Conservation (phyloP, 2,113 vertebrate species). For the Taurulus bubalis region DNA sequence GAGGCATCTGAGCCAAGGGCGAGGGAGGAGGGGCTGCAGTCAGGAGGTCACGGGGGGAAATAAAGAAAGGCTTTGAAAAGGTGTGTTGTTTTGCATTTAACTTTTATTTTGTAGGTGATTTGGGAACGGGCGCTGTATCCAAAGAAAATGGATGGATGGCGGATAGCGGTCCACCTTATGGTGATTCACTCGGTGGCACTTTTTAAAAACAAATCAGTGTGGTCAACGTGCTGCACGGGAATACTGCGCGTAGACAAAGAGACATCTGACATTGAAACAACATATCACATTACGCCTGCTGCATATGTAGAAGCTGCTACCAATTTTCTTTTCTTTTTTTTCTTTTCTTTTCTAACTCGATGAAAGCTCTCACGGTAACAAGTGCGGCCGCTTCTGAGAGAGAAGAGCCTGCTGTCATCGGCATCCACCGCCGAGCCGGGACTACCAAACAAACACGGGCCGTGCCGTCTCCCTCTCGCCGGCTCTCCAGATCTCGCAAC, state of each 20-base stretch:
- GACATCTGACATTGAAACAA: background rate
- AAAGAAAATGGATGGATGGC: background rate
- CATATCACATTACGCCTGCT: background rate
- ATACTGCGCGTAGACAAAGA: background rate
- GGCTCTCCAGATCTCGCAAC: constrained; percentile 77
- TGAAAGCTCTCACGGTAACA: constrained; percentile 14
- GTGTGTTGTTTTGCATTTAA: constrained; percentile 14
- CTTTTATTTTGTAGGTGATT: constrained; percentile 32
- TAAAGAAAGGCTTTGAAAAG: constrained; percentile 52
- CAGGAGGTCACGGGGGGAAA: constrained; percentile 54
- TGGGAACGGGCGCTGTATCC: background rate
- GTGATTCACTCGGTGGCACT: constrained; percentile 66
- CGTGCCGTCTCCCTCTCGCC: constrained; percentile 63
- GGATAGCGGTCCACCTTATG: background rate
- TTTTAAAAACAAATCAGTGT: constrained; percentile 34
- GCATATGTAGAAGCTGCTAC: background rate
- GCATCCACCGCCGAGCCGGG: constrained; percentile 1
- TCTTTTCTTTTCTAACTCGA: background rate
- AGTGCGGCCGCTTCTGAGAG: background rate
- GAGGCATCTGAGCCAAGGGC: constrained; percentile 64
- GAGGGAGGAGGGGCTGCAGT: constrained; percentile 48
- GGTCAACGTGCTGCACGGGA: background rate
- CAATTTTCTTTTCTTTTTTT: background rate
- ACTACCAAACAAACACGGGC: constrained; percentile 51
- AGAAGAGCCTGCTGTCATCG: constrained; percentile 22